Evolutionary conservation across 1,140 invertebrate genomes (phyloP), one percentile per base, ranked within the genome.

Genomic region (Andricus grossulariae): DNA sequence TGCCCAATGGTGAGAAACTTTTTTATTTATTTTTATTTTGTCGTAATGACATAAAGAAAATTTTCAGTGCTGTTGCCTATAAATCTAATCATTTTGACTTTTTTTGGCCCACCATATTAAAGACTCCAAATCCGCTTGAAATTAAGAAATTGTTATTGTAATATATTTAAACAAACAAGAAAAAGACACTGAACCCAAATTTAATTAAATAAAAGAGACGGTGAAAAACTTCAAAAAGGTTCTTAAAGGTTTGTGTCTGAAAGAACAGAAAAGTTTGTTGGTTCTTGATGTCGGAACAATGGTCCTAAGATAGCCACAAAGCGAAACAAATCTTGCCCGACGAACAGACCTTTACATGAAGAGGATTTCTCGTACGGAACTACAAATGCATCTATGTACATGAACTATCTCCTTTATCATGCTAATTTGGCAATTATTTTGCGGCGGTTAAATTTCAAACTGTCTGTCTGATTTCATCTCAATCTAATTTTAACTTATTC

Each of bases 391-490:
- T 66, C 12, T 66, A 39, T 32, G 60, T 16, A 16, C 60, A 66
- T 66, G 45, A 66, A 66, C n/a, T 39, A 66, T 66, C 25, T 66
- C 25, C 25, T 39, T 16, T 66, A 66, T 66, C 60, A 66, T 66
- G 60, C 25, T 66, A 66, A 66, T 66, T 66, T 39, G n/a, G 60
- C 32, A 39, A 32, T 66, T 66, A 66, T 39, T 66, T 66, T 66
- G 15, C 21, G 32, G 39, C 13, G 32, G 10, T 21, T 32, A 25
- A 66, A 66, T 32, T 66, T 39, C 60, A 45, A 66, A 4, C 21
- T 19, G 32, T 2, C 10, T 15, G 25, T 32, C 39, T 32, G 60
- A 66, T 66, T 66, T 16, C 60, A 66, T 66, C 60, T 66, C 60
- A 39, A 21, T 66, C 21, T 32, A 66, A 12, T 66, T 66, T 66